Base-by-base conservation (phyloP, 1,140 invertebrate genomes). In the Drosophila arizonae region DNA sequence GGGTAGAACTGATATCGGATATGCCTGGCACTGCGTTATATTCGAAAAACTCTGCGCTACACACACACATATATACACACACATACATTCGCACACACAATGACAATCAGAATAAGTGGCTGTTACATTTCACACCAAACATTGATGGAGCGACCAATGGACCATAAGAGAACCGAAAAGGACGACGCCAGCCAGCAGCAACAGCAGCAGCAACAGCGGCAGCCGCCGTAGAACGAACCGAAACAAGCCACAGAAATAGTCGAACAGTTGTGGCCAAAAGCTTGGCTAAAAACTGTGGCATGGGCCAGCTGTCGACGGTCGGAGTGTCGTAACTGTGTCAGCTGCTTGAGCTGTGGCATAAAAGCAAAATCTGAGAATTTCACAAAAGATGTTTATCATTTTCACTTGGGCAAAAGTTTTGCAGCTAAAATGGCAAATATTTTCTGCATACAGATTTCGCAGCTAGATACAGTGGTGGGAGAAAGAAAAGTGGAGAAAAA, bases 71-170 rank as follows among this genome's bases (percentile, higher is more conserved):
- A 24, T n/a, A 46, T 41, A 45, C 56, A 46, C 24, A 46, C 41
- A 6, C 41, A 45, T 24, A 30, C 24, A 13, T 17, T 24, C 57
- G 13, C 43, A 13, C 60, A 61, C 63, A 70, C 82, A 87, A 87
- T 88, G 79, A 84, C 76, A 87, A 87, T 88, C 84, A 84, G 69
- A 88, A 88, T 87, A 87, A 87, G 82, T 88, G 84, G 84, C 84
- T 87, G 84, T 87, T 88, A 87, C 79, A 84, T 87, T 87, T 87
- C 79, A 84, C 84, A 87, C 84, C 74, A 76, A 62, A 71, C 82
- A 86, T 82, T 82, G 82, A 86, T 87, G 82, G 68, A 84, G 72
- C 72, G 62, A 60, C 81, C 64, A 65, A 60, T n/a, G 52, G 58
- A 30, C 45, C 51, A 50, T 24, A 66, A 48, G 54, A 68, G 54